phyloP scores from a whole-genome alignment of 2,113 vertebrate genomes.

The Pheucticus melanocephalus region DNA sequence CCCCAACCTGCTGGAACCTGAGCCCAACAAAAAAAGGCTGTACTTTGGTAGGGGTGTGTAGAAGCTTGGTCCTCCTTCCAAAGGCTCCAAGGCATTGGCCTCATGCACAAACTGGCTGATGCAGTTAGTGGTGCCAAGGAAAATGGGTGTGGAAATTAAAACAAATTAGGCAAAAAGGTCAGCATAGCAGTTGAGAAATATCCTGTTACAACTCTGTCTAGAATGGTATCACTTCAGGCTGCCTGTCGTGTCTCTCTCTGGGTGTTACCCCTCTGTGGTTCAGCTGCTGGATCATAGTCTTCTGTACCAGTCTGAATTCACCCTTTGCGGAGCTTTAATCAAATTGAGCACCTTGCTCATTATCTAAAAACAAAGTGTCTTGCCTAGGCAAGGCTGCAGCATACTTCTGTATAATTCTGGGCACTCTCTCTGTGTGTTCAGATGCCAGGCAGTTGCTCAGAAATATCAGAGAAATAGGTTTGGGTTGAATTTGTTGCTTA shows the following conservation, averaged over 20 bases:
- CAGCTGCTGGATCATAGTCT: neutral
- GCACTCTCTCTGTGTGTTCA: neutral
- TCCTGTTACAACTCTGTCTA: neutral
- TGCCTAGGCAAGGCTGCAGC: neutral
- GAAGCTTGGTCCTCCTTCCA: neutral
- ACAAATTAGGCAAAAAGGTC: neutral
- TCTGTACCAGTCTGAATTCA: neutral
- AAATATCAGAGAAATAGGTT: neutral
- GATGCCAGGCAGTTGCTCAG: neutral
- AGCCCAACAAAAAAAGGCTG: neutral
- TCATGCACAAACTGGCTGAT: neutral
- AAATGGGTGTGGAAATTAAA: neutral
- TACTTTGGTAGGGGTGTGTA: neutral
- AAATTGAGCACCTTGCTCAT: neutral
- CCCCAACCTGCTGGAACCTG: neutral
- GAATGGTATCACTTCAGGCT: neutral
- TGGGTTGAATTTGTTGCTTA: neutral
- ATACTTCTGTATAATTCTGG: neutral
- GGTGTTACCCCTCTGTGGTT: neutral
- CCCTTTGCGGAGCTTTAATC: neutral
- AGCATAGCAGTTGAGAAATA: neutral
- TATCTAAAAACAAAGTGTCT: neutral
- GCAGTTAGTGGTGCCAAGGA: neutral
- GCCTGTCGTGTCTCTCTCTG: neutral
- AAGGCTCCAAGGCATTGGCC: accelerated